These are phyloP conservation scores for Drosophila arawakana DNA, from an alignment of 1,140 invertebrate genomes.

Conservation along the genomic window DNA sequence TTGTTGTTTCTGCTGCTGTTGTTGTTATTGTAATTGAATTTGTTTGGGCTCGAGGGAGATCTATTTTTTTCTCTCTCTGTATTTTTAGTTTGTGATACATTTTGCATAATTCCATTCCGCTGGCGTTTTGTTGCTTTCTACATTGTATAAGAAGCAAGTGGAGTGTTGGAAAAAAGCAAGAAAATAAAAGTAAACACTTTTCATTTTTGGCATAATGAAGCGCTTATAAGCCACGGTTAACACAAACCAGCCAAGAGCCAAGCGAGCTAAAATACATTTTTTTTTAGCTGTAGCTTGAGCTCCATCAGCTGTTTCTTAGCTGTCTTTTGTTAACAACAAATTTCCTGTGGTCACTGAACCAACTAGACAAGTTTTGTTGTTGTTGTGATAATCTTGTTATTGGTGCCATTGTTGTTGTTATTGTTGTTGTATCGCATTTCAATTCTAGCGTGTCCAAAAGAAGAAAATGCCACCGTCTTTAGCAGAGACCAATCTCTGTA, in stretches of 20 bases:
- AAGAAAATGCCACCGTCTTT: constrained; percentile 20
- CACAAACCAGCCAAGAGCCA: constrained; percentile 17
- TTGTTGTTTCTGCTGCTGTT: not conserved
- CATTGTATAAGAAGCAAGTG: constrained; percentile 52
- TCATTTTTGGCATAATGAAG: constrained; percentile 72
- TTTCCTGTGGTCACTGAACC: constrained; percentile 68
- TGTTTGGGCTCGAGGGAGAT: constrained; percentile 26
- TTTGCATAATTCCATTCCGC: constrained; percentile 71
- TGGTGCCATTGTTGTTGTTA: constrained; percentile 34
- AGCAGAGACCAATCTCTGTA: constrained; percentile 3
- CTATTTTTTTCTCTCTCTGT: constrained; percentile 20
- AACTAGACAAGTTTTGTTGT: constrained; percentile 41
- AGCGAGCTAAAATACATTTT: constrained; percentile 16
- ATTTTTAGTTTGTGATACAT: constrained; percentile 20
- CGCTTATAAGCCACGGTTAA: constrained; percentile 58
- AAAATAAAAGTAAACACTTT: constrained; percentile 50
- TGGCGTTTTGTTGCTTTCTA: constrained; percentile 43
- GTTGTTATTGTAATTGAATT: constrained; percentile 49
- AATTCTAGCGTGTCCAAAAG: constrained; percentile 54
- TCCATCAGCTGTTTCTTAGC: constrained; percentile 56
- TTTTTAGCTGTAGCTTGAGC: not conserved
- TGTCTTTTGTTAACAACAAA: constrained; percentile 37
- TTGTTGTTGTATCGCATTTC: constrained; percentile 45
- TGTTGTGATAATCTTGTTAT: constrained; percentile 48
- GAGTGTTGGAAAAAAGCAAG: not conserved